Evolutionary conservation across 2,113 vertebrate genomes (phyloP), one percentile per base, ranked within the genome.

Genomic region (Chrysemys picta): DNA sequence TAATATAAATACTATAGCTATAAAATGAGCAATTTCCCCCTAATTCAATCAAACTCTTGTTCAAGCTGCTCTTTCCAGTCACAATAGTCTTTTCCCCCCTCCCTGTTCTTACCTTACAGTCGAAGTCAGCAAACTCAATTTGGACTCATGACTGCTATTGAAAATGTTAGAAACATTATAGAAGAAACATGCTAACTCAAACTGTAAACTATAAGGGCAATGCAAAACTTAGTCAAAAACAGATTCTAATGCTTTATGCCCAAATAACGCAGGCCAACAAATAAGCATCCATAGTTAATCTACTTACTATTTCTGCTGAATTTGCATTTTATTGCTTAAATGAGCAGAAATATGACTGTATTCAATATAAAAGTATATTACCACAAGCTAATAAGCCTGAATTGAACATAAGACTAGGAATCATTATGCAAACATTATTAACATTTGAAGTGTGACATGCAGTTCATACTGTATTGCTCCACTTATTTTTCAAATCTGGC

Each of bases 261-360:
- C 42, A 93, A 81, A 96, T 5, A 94, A 82, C 62, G 65, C 87
- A 95, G 8, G 96, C 89, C 87, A 95, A 97, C 94, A 91, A 97
- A 93, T 84, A 94, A 52, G 89, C 84, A 97, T 94, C 84, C 90
- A n/a, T 95, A 97, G 83, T 59, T 83, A 93, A 87, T 89, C 90
- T 54, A 81, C 75, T 92, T 94, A 52, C 49, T 80, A 65, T 88
- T 97, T 97, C 96, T 97, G 96, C 96, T 97, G 96, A 97, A 94
- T 95, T 96, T 97, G 94, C 75, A 95, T 72, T 97, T 96, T 96
- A 95, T 91, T 97, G 94, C 95, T 96, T 96, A 97, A 97, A 94
- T 87, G 62, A 95, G 91, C 89, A 97, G 95, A 98, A 97, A 88
- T 91, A 88, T 29, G 95, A 97, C 72, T 88, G 27, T 82, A 87